Conservation (phyloP, 1,140 invertebrate genomes). For the Papilio dardanus region DNA sequence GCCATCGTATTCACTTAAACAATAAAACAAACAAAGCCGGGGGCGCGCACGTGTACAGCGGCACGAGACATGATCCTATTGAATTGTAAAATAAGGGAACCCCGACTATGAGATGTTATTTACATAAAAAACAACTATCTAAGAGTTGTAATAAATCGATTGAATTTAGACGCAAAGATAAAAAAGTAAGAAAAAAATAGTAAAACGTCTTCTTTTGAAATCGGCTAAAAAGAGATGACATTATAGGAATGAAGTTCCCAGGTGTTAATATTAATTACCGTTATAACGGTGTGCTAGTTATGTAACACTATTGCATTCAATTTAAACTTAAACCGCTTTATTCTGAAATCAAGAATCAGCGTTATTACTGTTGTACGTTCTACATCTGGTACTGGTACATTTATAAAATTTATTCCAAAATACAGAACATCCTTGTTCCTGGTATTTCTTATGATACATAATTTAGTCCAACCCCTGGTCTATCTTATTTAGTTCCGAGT, state of each 20-base stretch:
- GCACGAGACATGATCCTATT: not conserved
- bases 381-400: too few species aligned
- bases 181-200: not conserved
- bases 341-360: too few species aligned
- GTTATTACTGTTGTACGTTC: too few species aligned
- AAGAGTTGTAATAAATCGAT: not conserved
- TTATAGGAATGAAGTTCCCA: too few species aligned
- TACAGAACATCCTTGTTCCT: too few species aligned
- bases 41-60: conserved; percentile 6
- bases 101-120: not conserved
- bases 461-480: too few species aligned
- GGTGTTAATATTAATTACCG: not conserved
- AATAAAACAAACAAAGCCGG: conserved; percentile 1
- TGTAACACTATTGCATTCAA: not conserved
- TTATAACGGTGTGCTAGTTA: not conserved
- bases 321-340: not conserved
- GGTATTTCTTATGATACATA: too few species aligned
- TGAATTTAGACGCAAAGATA: not conserved
- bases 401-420: too few species aligned
- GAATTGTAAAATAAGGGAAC: conserved; percentile 5
- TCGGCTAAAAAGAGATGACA: too few species aligned
- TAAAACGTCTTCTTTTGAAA: too few species aligned
- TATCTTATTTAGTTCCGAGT: too few species aligned
- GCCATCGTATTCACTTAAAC: not conserved
- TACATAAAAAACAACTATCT: not conserved